phyloP scores from a whole-genome alignment of 2,797 vertebrate genomes.

The Micropoecilia bifurca region DNA sequence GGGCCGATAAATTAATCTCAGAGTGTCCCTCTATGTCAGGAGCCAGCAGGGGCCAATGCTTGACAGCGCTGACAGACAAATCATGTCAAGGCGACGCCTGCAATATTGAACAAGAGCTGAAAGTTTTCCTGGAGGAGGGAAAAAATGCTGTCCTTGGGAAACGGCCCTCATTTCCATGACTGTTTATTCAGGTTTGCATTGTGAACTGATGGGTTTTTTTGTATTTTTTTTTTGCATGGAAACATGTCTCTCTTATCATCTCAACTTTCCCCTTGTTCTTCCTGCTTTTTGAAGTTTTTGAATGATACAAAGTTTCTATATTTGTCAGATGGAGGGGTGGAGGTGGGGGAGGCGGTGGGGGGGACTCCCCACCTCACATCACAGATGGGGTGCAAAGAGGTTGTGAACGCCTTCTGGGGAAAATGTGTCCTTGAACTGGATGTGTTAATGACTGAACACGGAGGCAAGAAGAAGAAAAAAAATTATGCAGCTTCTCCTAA shows the following conservation, averaged over 20 bases:
- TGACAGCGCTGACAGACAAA: slow-evolving; percentile 67
- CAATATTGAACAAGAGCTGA: slow-evolving; percentile 60
- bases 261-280: slow-evolving; percentile 60
- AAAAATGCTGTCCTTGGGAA: slow-evolving; percentile 48
- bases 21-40: slow-evolving; percentile 54
- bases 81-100: slow-evolving; percentile 53
- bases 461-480: slow-evolving; percentile 49
- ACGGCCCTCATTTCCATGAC: slow-evolving; percentile 30
- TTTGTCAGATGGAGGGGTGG: slow-evolving; percentile 34
- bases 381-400: slow-evolving; percentile 67
- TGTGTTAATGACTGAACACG: slow-evolving; percentile 73
- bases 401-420: slow-evolving; percentile 71
- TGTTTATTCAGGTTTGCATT: slow-evolving; percentile 27
- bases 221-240: slow-evolving; percentile 4
- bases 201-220: slow-evolving; percentile 15
- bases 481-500: slow-evolving; percentile 57
- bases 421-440: slow-evolving; percentile 70
- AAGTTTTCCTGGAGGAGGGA: slow-evolving; percentile 20
- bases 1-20: slow-evolving; percentile 57
- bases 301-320: slow-evolving; percentile 66
- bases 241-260: slow-evolving; percentile 37
- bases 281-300: slow-evolving; percentile 37
- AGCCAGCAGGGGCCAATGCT: slow-evolving; percentile 40
- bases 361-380: slow-evolving; percentile 47
- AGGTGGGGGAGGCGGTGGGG: not conserved